Evolutionary conservation across 2,888 invertebrate species (phyloP), one percentile per base, ranked within the genome.

Genomic region (Seira ritae): DNA sequence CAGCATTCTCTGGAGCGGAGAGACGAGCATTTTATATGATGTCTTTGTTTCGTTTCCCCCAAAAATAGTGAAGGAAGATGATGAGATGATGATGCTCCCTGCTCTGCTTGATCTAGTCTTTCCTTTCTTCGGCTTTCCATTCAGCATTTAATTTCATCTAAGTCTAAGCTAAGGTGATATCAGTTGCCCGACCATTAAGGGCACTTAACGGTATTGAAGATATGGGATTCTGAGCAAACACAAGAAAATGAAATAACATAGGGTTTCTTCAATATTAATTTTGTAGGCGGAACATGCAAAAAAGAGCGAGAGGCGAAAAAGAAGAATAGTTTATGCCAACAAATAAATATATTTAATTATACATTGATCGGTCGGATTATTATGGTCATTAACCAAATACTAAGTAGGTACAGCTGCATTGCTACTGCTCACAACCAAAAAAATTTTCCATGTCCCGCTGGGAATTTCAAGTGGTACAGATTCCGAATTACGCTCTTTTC

Each of bases 91-190:
- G n/a, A 17, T 50, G 50, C 31, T 24, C 75, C 55, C 66, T 66
- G 31, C 31, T 31, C 66, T 66, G 31, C 31, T 31, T 31, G 31
- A 31, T 31, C 31, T 31, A 31, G 31, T 31, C 31, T 31, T 31
- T 31, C 31, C 31, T 31, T 31, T 31, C 31, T 2, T 8, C 31
- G 8, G 31, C 31, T 4, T 4, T 31, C 8, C 31, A 31, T 79
- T 82, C 77, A 86, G 86, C 86, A 85, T 88, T 88, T 88, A 88
- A 88, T 88, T 88, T 88, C 86, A 84, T 87, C 88, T 87, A 88
- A 80, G 80, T 88, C 87, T 88, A 85, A 84, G 86, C 88, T 87
- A 88, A 80, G 80, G 80, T 80, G 88, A 84, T 88, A 88, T 88
- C 88, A 88, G 84, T 88, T 88, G 86, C 86, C 85, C 81, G 81